Base-by-base conservation (phyloP, 2,888 invertebrate genomes). In the Eupeodes luniger region DNA sequence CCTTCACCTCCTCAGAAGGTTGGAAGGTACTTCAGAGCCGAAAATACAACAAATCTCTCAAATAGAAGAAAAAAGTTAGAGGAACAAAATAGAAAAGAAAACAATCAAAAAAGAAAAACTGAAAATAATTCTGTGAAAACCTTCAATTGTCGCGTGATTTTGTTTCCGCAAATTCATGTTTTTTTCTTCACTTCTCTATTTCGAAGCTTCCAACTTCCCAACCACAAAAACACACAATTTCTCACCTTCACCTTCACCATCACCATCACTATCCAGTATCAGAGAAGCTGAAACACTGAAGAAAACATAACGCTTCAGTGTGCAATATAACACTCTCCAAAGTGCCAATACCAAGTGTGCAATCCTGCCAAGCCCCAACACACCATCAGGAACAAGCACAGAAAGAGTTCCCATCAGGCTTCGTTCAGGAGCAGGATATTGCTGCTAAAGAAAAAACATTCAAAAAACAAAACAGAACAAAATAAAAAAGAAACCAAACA, bases 271-370 rank as follows among this genome's bases (percentile, higher is more conserved):
- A 27, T 2, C 27, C 27, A 27, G 27, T 27, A 27, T 27, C 27
- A 9, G 40, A 34, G 51, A 9, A 47, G 7, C 47, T 47, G 11
- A 59, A 57, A 19, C 11, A 16, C 6, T 7, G 6, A 19, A 55
- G 6, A 70, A 51, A 67, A 55, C 53, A 77, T 57, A 74, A 53
- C 72, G 44, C 62, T 74, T 51, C 55, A 57, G 77, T 67, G 81
- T 81, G 84, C 85, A 88, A 88, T 85, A 85, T 81, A 85, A 85
- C 78, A 88, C 85, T 81, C 78, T 88, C 57, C 53, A 81, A 81
- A 75, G 81, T 81, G 74, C 75, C 88, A 85, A 81, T 88, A 85
- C 78, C 77, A 78, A 81, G 74, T 81, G 81, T 88, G 69, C 77
- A 88, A 81, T 81, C 12, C 64, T 74, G 62, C 81, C 57, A 69